Conservation (phyloP, 2,113 vertebrate genomes). For the Stigmatopora argus region DNA sequence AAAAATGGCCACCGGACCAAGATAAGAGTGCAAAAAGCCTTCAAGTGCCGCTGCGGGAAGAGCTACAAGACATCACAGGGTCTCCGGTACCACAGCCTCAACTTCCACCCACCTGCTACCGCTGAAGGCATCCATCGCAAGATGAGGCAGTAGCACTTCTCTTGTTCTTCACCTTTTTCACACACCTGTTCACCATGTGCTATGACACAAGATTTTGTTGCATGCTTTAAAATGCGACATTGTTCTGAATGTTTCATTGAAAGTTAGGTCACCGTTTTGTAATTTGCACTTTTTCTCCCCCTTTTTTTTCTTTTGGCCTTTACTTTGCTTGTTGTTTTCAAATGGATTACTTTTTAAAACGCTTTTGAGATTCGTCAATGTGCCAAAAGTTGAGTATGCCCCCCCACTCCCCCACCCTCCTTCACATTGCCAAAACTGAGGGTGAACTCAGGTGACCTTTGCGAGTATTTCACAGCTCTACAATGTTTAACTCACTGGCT, state of each 20-base stretch:
- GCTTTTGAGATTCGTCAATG: neutral
- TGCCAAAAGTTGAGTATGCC: conserved; percentile 12
- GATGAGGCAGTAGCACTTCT: conserved; percentile 90
- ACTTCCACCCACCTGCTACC: conserved; percentile 92
- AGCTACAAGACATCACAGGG: conserved; percentile 99
- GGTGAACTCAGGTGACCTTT: conserved; percentile 68
- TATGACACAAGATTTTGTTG: conserved; percentile 72
- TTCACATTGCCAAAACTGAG: conserved; percentile 9
- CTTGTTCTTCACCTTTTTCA: conserved; percentile 3
- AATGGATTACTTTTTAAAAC: neutral
- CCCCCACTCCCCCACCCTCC: conserved; percentile 21
- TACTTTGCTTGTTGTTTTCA: conserved; percentile 73
- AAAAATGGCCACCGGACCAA: conserved; percentile 97
- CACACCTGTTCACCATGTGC: conserved; percentile 4
- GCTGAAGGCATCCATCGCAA: conserved; percentile 88
- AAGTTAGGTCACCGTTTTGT: conserved; percentile 87
- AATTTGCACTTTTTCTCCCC: conserved; percentile 88
- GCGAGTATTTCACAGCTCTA: conserved; percentile 69
- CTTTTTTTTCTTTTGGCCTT: conserved; percentile 44
- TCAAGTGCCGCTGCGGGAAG: conserved; percentile 97
- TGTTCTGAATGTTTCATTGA: conserved; percentile 82
- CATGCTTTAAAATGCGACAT: conserved; percentile 78
- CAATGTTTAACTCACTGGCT: conserved; percentile 25
- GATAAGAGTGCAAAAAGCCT: conserved; percentile 94
- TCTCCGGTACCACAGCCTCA: conserved; percentile 97